Evolutionary conservation across 2,888 invertebrate genomes (phyloP), one percentile per base, ranked within the genome.

Genomic region (Agriotes lineatus): DNA sequence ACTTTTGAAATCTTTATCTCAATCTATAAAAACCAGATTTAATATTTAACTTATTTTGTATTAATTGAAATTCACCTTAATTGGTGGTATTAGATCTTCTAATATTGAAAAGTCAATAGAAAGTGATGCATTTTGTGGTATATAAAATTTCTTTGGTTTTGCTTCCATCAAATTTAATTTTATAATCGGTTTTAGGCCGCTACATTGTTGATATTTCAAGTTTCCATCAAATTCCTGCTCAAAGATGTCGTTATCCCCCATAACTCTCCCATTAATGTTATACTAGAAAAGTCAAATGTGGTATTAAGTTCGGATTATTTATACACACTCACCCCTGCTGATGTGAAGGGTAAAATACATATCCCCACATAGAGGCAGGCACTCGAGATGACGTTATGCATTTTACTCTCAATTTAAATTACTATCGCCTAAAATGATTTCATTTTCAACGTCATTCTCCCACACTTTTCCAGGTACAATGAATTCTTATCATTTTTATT

Each of bases 61-160:
- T 25, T 25, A 25, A 25, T 5, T 25, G 25, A 25, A 25, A 25
- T 25, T 25, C 30, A 62, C 62, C 52, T 2, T 18, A 25, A 62
- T 52, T 0, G 62, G 62, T 42, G 25, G 52, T n/a, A 18, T 7
- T 9, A 62, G 37, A 42, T 50, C 42, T 25, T 54, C 50, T 6
- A 42, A 20, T 10, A 62, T 5, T 12, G 16, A 18, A 22, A 54
- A 62, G 18, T 30, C 42, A n/a, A 62, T 18, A 3, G 54, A 25
- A 9, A 62, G 9, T 0, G 62, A 62, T 2, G 54, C 10, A n/a
- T 62, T 62, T 50, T 39, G 39, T 1, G 62, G 62, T 1, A 62
- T 42, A 14, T n/a, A 30, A 19, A 42, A 62, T 35, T 52, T 37
- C 30, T 22, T 52, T n/a, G 62, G 62, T 35, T 16, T 19, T 0